Percentiles rank a stretch among this genome's conserved stretches.
These are phyloP conservation scores for Epirrhoe alternata DNA, from an alignment of 2,888 invertebrate species.

Conservation along the genomic window DNA sequence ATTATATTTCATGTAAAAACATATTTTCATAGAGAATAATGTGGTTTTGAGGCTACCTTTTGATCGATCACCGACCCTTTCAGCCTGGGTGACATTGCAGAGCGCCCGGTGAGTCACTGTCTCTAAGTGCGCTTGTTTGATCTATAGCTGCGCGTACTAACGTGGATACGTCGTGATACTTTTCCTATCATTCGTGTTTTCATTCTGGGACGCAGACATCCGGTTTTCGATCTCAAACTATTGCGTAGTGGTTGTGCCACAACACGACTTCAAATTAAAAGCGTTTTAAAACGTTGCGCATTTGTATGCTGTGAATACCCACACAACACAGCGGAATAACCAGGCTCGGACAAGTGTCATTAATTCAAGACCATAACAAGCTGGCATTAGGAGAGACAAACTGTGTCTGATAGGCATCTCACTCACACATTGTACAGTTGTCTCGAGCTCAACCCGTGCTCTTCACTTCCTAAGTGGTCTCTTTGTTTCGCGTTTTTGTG, in stretches of 20 bases:
- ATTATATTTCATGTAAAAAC: no score
- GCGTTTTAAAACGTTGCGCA: slow-evolving; percentile 31
- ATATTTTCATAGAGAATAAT: background rate
- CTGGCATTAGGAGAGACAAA: slow-evolving; percentile 33
- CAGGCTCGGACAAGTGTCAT: slow-evolving; percentile 39
- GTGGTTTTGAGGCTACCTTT: slow-evolving; percentile 9
- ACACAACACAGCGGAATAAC: slow-evolving; percentile 30
- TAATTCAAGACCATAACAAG: slow-evolving; percentile 45
- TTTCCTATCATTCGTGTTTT: slow-evolving; percentile 30
- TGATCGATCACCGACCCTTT: slow-evolving; percentile 36
- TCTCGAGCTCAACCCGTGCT: slow-evolving; percentile 23
- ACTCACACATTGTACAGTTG: slow-evolving; percentile 37
- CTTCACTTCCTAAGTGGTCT: slow-evolving; percentile 21
- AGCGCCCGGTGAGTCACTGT: slow-evolving; percentile 37
- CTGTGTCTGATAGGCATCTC: slow-evolving; percentile 37
- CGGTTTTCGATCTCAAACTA: slow-evolving; percentile 31
- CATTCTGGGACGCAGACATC: slow-evolving; percentile 25
- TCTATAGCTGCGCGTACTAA: slow-evolving; percentile 30
- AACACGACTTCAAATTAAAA: slow-evolving; percentile 27
- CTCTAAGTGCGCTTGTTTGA: slow-evolving; percentile 41
- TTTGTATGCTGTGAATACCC: slow-evolving; percentile 38
- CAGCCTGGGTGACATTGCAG: slow-evolving; percentile 33
- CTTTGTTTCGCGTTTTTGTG: slow-evolving; percentile 23
- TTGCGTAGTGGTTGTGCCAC: slow-evolving; percentile 37
- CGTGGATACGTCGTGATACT: slow-evolving; percentile 18